Base-by-base conservation (phyloP, 2,888 invertebrate species). In the Caradrina kadenii region DNA sequence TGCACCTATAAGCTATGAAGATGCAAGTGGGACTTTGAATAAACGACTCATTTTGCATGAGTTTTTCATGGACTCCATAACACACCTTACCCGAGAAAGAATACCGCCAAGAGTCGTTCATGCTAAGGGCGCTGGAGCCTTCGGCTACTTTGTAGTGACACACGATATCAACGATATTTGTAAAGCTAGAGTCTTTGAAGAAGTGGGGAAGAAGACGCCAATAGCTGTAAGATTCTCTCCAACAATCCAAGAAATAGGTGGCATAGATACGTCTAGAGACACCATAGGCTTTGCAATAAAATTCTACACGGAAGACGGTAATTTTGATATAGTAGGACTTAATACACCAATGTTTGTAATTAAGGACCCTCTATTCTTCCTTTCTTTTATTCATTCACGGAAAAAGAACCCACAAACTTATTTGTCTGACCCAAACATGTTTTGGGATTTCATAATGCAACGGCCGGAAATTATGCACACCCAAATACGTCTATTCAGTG, bases 71-170 rank as follows among this genome's bases (percentile, higher is more conserved):
- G 98, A 98, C 83, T 97, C 97, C 86, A 92, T 98, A 78, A 96
- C 97, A 0, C 97, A 98, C 87, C 98, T 99, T 85, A 97, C 97
- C 87, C 96, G 98, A 26, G 99, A 99, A 91, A 96, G 99, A 63
- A 98, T 99, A 82, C 99, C 99, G 0, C 99, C 99, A 90, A 96
- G 99, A 81, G 98, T 99, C 0, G 98, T 98, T 0, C 99, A 99
- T 90, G 99, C 99, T 0, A 99, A 99, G 92, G 99, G 98, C 71
- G 98, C 97, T 48, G 98, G 98, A 22, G 98, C 98, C 1, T 98
- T 98, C 89, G 98, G 97, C 0, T 97, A 97, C 86, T 98, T 98
- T 83, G 97, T 98, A 92, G 97, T 98, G 10, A 98, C 98, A 0
- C 97, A 98, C 83, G 98, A 98, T 88, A 97, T 98, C 71, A 96